Evolutionary conservation across 2,888 invertebrate genomes (phyloP).

Genomic region (Teinopalpus imperialis): DNA sequence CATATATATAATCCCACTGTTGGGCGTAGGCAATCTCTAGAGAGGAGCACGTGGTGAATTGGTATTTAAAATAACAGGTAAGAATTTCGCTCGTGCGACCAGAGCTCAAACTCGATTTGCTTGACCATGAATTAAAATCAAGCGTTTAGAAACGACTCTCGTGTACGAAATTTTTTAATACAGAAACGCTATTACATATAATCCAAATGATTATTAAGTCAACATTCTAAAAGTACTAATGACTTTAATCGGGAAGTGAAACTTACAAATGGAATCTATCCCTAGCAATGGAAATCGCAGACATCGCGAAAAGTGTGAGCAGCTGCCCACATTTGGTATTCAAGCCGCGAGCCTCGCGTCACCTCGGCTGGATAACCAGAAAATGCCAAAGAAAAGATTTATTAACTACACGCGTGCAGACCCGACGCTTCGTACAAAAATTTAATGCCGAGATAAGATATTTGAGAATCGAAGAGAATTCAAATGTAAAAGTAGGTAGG

Average conservation of each 20-base stretch:
- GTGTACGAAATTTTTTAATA: too few relatives aligned
- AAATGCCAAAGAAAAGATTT: slow-evolving; percentile 39
- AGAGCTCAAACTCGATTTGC: too few relatives aligned
- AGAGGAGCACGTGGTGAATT: too few relatives aligned
- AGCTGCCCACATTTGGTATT: slow-evolving; percentile 37
- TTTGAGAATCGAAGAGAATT: slow-evolving; percentile 10
- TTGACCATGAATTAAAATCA: too few relatives aligned
- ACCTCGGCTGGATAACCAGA: slow-evolving; percentile 38
- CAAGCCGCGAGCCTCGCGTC: slow-evolving; percentile 40
- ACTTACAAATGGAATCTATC: background rate
- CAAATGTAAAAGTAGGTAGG: slow-evolving; percentile 16
- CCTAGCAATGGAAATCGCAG: background rate
- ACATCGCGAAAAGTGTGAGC: slow-evolving; percentile 9
- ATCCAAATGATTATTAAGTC: too few relatives aligned
- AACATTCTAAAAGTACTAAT: too few relatives aligned
- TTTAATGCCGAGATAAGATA: slow-evolving; percentile 18
- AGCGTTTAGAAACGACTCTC: too few relatives aligned
- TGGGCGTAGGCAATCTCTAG: too few relatives aligned
- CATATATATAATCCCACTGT: too few relatives aligned
- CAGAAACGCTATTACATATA: too few relatives aligned
- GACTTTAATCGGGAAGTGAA: background rate
- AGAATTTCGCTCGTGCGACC: too few relatives aligned
- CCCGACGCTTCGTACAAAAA: slow-evolving; percentile 18
- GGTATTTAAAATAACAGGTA: too few relatives aligned
- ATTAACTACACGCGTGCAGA: slow-evolving; percentile 25